phyloP scores from a whole-genome alignment of 2,888 invertebrate genomes.

The Euproctis similis region DNA sequence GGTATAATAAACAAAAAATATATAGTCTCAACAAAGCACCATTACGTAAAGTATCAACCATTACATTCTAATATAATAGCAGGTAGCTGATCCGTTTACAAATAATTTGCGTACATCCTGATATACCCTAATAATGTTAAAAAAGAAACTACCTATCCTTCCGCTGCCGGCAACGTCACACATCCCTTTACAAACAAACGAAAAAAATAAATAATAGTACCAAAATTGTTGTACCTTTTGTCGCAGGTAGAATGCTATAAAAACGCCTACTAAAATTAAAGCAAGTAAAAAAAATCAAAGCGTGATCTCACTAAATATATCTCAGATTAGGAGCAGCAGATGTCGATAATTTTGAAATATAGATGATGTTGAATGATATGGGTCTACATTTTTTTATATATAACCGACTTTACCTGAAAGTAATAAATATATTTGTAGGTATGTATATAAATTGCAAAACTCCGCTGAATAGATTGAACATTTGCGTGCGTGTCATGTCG shows the following conservation, averaged over 20 bases:
- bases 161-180: constrained; percentile 67
- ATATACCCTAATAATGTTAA: constrained; percentile 53
- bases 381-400: constrained; percentile 40
- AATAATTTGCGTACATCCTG: constrained; percentile 60
- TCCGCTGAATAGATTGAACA: constrained; percentile 9
- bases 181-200: constrained; percentile 57
- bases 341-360: constrained; percentile 52
- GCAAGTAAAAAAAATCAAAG: constrained; percentile 49
- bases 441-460: too few relatives aligned
- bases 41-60: too few relatives aligned
- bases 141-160: constrained; percentile 65
- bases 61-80: constrained; percentile 19
- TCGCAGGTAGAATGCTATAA: constrained; percentile 59
- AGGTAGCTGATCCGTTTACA: constrained; percentile 27
- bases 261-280: constrained; percentile 43
- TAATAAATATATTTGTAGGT: constrained; percentile 28
- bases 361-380: constrained; percentile 49
- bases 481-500: constrained; percentile 12
- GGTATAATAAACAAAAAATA: too few relatives aligned
- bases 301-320: constrained; percentile 58
- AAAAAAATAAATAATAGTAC: constrained; percentile 44
- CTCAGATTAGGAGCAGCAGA: constrained; percentile 60
- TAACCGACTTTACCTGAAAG: constrained; percentile 33
- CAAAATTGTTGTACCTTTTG: constrained; percentile 52
- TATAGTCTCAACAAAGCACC: too few relatives aligned